phyloP scores from a whole-genome alignment of 1,140 invertebrate genomes.

The Brachionus paranguensis region DNA sequence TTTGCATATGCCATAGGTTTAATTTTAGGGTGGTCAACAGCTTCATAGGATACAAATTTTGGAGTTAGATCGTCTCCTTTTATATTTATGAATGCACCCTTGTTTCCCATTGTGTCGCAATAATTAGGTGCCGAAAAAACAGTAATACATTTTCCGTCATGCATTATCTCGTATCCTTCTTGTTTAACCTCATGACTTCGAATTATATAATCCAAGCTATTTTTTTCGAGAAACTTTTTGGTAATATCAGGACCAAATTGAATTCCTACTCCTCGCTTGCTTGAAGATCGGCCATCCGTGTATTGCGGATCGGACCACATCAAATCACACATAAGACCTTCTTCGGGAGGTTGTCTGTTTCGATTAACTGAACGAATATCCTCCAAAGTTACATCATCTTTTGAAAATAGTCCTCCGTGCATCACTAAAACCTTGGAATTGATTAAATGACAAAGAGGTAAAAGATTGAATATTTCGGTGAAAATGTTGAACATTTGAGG shows the following conservation, averaged over 20 bases:
- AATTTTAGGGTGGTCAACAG: slow-evolving; percentile 36
- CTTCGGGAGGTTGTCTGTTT: slow-evolving; percentile 91
- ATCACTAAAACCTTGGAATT: slow-evolving; percentile 85
- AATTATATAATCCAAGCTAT: slow-evolving; percentile 85
- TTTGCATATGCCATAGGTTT: slow-evolving; percentile 40
- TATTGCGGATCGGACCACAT: slow-evolving; percentile 96
- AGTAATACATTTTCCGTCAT: slow-evolving; percentile 66
- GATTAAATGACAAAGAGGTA: slow-evolving; percentile 90
- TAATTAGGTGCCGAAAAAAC: slow-evolving; percentile 88
- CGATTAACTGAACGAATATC: slow-evolving; percentile 80
- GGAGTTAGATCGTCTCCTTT: slow-evolving; percentile 36
- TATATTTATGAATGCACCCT: slow-evolving; percentile 62
- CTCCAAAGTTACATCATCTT: slow-evolving; percentile 79
- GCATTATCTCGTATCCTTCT: slow-evolving; percentile 86
- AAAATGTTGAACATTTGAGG: slow-evolving; percentile 90
- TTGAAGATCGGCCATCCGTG: slow-evolving; percentile 73
- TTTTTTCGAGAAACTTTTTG: slow-evolving; percentile 60
- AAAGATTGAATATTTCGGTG: slow-evolving; percentile 95
- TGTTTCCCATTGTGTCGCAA: slow-evolving; percentile 98
- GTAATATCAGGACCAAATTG: slow-evolving; percentile 79
- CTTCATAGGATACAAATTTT: slow-evolving; percentile 25
- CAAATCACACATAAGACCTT: slow-evolving; percentile 86
- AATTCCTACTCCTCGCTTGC: slow-evolving; percentile 91
- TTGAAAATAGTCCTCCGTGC: slow-evolving; percentile 86
- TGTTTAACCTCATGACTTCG: slow-evolving; percentile 96